Conservation (phyloP, 2,888 invertebrate genomes). For the Homarus gammarus region DNA sequence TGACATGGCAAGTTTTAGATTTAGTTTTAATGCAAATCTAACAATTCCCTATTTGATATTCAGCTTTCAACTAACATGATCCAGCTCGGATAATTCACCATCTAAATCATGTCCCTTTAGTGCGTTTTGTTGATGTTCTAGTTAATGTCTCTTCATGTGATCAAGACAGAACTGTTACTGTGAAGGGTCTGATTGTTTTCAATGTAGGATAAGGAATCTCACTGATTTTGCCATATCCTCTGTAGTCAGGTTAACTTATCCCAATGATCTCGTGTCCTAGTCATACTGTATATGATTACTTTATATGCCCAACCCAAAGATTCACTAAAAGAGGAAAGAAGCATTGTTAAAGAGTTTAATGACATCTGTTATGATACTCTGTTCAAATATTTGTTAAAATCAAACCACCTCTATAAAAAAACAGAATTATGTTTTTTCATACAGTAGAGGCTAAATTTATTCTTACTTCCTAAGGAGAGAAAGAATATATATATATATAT, state of each 20-base stretch:
- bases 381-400: constrained; percentile 50
- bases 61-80: neutral
- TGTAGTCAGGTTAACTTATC: constrained; percentile 59
- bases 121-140: constrained; percentile 56
- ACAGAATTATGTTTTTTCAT: neutral
- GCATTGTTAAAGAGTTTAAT: constrained; percentile 9
- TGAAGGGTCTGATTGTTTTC: constrained; percentile 52
- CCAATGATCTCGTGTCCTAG: constrained; percentile 72
- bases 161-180: constrained; percentile 32
- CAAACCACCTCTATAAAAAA: constrained; percentile 44
- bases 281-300: constrained; percentile 58
- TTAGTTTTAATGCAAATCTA: neutral
- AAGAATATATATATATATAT: constrained; percentile 2
- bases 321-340: constrained; percentile 15
- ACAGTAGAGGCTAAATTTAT: constrained; percentile 39
- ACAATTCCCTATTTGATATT: constrained; percentile 2
- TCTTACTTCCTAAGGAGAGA: constrained; percentile 40
- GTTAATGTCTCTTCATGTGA: constrained; percentile 43
- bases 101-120: constrained; percentile 51
- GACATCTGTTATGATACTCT: constrained; percentile 34
- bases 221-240: constrained; percentile 48
- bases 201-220: constrained; percentile 59
- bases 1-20: neutral
- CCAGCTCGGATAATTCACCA: constrained; percentile 28
- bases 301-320: constrained; percentile 42